A percentile compares a stretch with the other conserved stretches of the same genome.
phyloP scores from a whole-genome alignment of 2,113 vertebrate species.

The Phycodurus eques region DNA sequence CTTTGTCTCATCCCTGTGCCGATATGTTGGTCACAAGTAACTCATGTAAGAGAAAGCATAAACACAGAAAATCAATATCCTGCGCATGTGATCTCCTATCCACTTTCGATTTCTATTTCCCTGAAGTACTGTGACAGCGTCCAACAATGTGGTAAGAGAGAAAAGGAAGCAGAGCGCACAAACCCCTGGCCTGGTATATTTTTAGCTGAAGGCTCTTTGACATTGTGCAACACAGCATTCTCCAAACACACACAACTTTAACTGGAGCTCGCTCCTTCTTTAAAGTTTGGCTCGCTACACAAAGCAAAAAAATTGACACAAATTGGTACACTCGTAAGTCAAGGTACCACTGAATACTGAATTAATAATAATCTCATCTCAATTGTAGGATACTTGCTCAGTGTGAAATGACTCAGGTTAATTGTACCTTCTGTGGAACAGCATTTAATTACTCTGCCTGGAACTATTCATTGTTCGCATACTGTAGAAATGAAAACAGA shows the following conservation, averaged over 20 bases:
- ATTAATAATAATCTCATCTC: neutral
- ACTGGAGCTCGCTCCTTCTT: neutral
- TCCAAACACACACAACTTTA: neutral
- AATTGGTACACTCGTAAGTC: no score
- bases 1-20: neutral
- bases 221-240: slow-evolving; percentile 25
- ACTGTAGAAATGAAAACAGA: no score
- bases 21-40: no score
- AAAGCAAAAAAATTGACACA: neutral
- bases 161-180: neutral
- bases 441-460: no score
- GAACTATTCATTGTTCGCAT: no score
- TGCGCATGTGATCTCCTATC: neutral
- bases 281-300: neutral
- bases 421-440: no score
- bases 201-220: slow-evolving; percentile 29
- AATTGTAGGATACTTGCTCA: neutral
- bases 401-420: no score
- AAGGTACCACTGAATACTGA: neutral
- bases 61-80: neutral
- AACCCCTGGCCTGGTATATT: slow-evolving; percentile 1
- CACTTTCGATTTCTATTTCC: slow-evolving; percentile 52
- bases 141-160: slow-evolving; percentile 30
- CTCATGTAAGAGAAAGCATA: neutral
- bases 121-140: slow-evolving; percentile 23